Conservation (phyloP, 2,888 invertebrate genomes). For the Drosophila anceps region DNA sequence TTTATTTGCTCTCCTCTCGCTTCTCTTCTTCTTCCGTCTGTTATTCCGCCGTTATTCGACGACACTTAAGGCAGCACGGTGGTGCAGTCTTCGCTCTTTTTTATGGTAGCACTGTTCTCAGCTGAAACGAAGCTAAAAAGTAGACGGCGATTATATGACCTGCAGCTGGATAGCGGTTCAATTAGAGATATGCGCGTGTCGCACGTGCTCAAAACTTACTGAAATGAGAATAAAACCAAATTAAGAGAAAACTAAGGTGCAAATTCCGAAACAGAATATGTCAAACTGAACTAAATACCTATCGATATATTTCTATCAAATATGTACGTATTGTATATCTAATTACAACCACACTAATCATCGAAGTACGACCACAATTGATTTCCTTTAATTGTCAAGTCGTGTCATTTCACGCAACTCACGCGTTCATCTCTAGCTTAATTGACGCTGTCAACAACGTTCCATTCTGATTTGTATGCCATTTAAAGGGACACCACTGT, state of each 20-base stretch:
- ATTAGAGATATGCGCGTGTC: conserved; percentile 1
- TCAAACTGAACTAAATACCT: neutral
- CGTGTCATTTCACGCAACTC: neutral
- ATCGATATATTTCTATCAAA: too few species aligned
- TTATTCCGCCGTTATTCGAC: neutral
- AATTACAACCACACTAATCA: neutral
- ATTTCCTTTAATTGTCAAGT: neutral
- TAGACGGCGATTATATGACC: neutral
- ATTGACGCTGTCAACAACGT: conserved; percentile 19
- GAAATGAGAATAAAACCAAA: neutral
- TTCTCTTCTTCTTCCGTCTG: neutral
- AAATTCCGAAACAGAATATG: neutral
- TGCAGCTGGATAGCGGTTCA: neutral
- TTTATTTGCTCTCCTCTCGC: neutral
- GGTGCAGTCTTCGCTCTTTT: conserved; percentile 46
- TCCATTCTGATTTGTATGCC: conserved; percentile 38
- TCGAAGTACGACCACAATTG: neutral
- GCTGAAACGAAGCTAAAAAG: conserved; percentile 35
- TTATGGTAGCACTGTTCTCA: conserved; percentile 14
- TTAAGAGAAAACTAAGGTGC: neutral
- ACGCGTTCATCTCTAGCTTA: conserved; percentile 6
- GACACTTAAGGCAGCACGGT: conserved; percentile 43
- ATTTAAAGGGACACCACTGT: conserved; percentile 52
- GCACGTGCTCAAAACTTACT: too few species aligned
- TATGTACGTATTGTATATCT: too few species aligned